These are phyloP conservation scores for Xestia sexstrigata DNA, from an alignment of 2,888 invertebrate genomes.

Conservation along the genomic window DNA sequence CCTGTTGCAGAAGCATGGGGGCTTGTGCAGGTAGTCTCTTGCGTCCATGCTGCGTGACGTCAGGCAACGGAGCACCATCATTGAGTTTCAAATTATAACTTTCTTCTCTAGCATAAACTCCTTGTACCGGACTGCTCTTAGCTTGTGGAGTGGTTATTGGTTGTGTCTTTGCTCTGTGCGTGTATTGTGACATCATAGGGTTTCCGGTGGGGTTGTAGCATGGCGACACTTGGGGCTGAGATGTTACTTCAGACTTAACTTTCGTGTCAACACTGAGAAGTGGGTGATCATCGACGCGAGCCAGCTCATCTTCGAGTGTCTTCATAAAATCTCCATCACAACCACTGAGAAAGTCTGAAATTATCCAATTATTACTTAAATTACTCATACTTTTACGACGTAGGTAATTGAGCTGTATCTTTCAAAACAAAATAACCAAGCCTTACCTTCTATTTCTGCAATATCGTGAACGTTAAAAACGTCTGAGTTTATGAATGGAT, in stretches of 20 bases:
- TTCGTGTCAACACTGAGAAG: slow-evolving; percentile 81
- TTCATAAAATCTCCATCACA: slow-evolving; percentile 93
- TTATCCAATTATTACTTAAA: slow-evolving; percentile 42
- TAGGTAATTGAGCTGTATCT: neutral
- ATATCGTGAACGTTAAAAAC: slow-evolving; percentile 93
- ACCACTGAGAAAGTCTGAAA: slow-evolving; percentile 92
- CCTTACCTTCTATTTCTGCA: slow-evolving; percentile 93
- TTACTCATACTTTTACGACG: slow-evolving; percentile 54
- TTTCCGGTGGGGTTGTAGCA: slow-evolving; percentile 80
- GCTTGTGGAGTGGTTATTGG: slow-evolving; percentile 68
- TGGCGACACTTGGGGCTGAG: slow-evolving; percentile 80
- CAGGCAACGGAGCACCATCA: slow-evolving; percentile 76
- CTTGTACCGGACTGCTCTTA: slow-evolving; percentile 80
- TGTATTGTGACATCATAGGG: slow-evolving; percentile 84
- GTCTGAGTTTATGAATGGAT: slow-evolving; percentile 86
- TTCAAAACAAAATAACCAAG: slow-evolving; percentile 20
- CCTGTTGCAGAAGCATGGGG: slow-evolving; percentile 86
- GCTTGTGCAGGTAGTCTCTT: slow-evolving; percentile 73
- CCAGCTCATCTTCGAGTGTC: slow-evolving; percentile 86
- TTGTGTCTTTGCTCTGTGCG: slow-evolving; percentile 72
- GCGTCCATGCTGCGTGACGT: slow-evolving; percentile 80
- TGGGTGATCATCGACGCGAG: slow-evolving; percentile 80
- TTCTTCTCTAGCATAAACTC: slow-evolving; percentile 79
- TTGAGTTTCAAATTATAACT: slow-evolving; percentile 78
- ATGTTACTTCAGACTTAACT: slow-evolving; percentile 73